These are phyloP conservation scores for Nibea albiflora DNA, from an alignment of 2,113 vertebrate genomes.

Conservation along the genomic window DNA sequence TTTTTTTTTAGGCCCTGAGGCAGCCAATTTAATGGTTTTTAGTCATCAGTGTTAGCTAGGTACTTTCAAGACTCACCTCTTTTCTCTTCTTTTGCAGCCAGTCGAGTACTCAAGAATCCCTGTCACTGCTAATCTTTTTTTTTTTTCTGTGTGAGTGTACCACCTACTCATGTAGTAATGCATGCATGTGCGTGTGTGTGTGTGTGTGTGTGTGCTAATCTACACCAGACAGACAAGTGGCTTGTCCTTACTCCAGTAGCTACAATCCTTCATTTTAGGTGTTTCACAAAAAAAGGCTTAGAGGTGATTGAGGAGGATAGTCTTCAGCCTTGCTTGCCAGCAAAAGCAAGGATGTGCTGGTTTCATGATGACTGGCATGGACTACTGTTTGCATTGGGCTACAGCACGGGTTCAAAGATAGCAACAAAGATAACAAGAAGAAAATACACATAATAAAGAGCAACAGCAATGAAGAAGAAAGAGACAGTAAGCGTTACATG, in stretches of 20 bases:
- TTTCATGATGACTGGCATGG: conserved; percentile 58
- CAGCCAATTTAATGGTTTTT: conserved; percentile 65
- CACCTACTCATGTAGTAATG: conserved; percentile 41
- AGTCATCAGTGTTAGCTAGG: conserved; percentile 43
- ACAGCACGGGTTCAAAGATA: conserved; percentile 12
- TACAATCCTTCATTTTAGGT: conserved; percentile 67
- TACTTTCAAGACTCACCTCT: conserved; percentile 48
- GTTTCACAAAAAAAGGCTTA: conserved; percentile 62
- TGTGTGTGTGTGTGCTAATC: conserved; percentile 59
- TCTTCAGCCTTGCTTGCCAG: conserved; percentile 41
- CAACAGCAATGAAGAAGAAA: conserved; percentile 17
- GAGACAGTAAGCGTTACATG: background rate
- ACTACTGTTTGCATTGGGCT: conserved; percentile 26
- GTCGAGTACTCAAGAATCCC: conserved; percentile 51
- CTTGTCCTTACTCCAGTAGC: conserved; percentile 67
- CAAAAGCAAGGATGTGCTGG: conserved; percentile 25
- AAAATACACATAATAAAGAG: background rate
- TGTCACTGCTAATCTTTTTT: conserved; percentile 46
- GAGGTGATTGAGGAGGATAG: conserved; percentile 64
- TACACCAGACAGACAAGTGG: conserved; percentile 63
- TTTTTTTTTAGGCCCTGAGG: conserved; percentile 39
- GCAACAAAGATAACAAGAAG: conserved; percentile 26
- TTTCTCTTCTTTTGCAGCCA: conserved; percentile 57
- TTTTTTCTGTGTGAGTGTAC: conserved; percentile 29
- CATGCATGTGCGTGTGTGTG: conserved; percentile 6